Percentiles rank a stretch among this genome's conserved stretches.
Conservation (phyloP, 1,140 invertebrate species). For the Chlorops oryzae region DNA sequence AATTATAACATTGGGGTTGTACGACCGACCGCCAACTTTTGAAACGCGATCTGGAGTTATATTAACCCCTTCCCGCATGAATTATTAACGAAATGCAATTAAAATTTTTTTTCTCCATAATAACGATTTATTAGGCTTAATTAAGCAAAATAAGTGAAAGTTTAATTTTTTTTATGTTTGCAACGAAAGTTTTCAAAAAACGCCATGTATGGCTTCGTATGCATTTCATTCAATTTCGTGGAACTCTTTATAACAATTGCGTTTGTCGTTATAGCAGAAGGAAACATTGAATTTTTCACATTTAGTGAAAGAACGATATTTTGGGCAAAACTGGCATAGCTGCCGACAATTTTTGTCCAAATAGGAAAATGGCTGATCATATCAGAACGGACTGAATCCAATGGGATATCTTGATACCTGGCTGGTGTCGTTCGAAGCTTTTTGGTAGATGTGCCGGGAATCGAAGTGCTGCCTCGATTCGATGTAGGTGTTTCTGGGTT, state of each 20-base stretch:
- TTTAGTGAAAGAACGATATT: slow-evolving; percentile 15
- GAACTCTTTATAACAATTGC: neutral
- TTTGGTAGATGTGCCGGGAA: slow-evolving; percentile 5
- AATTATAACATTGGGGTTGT: too few species aligned
- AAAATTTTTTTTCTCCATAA: too few species aligned
- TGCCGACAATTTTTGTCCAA: slow-evolving; percentile 14
- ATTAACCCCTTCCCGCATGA: too few species aligned
- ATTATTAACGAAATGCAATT: too few species aligned
- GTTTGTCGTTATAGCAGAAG: slow-evolving; percentile 20
- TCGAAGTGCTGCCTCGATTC: slow-evolving; percentile 4
- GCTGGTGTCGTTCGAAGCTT: too few species aligned
- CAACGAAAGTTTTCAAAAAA: too few species aligned
- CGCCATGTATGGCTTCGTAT: neutral
- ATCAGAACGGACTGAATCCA: slow-evolving; percentile 11
- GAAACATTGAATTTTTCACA: slow-evolving; percentile 20
- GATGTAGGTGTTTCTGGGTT: slow-evolving; percentile 12
- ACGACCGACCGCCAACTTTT: too few species aligned
- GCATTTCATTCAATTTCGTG: neutral
- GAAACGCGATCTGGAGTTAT: too few species aligned
- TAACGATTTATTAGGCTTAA: too few species aligned
- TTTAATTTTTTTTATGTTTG: too few species aligned
- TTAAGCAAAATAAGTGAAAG: too few species aligned
- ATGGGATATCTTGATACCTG: slow-evolving; percentile 7
- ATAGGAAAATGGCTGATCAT: slow-evolving; percentile 14
- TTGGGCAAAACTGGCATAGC: slow-evolving; percentile 15